A percentile compares a stretch with the other conserved stretches of the same genome.
Conservation (phyloP, 2,113 vertebrate species). For the Grallaria varia region DNA sequence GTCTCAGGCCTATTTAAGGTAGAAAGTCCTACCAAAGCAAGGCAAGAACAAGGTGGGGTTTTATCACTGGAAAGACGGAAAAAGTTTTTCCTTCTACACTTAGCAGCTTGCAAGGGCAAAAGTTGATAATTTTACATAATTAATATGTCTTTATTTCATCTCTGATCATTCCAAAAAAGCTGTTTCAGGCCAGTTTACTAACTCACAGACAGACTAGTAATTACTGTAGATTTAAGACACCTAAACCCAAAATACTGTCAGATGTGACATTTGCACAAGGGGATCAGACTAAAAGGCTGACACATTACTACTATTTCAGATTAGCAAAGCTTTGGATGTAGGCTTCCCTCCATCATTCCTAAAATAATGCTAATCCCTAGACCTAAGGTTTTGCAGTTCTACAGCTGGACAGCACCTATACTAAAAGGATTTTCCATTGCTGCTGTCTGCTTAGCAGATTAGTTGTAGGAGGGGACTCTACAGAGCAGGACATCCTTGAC, state of each 20-base stretch:
- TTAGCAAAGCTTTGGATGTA: not conserved
- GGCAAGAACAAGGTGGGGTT: not conserved
- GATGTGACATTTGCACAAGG: not conserved
- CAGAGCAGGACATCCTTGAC: not conserved
- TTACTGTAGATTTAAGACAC: not conserved
- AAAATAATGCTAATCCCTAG: conserved; percentile 47
- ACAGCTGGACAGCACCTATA: conserved; percentile 12
- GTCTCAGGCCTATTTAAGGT: not conserved
- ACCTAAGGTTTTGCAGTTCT: conserved; percentile 35
- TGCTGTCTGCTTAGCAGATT: conserved; percentile 22
- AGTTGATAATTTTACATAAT: not conserved
- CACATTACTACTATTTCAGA: conserved; percentile 7
- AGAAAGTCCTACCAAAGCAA: not conserved
- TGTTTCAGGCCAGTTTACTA: not conserved
- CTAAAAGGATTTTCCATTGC: conserved; percentile 40
- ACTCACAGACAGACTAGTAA: not conserved
- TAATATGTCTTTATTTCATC: not conserved
- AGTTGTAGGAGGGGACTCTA: not conserved
- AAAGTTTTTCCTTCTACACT: not conserved
- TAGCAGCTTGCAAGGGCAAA: not conserved
- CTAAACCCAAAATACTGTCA: conserved; percentile 6
- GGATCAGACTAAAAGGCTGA: conserved; percentile 23
- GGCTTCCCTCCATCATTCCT: conserved; percentile 8
- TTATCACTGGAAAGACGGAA: not conserved
- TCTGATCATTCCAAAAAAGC: not conserved